phyloP scores from a whole-genome alignment of 2,797 vertebrate species.

The Carduelis carduelis region DNA sequence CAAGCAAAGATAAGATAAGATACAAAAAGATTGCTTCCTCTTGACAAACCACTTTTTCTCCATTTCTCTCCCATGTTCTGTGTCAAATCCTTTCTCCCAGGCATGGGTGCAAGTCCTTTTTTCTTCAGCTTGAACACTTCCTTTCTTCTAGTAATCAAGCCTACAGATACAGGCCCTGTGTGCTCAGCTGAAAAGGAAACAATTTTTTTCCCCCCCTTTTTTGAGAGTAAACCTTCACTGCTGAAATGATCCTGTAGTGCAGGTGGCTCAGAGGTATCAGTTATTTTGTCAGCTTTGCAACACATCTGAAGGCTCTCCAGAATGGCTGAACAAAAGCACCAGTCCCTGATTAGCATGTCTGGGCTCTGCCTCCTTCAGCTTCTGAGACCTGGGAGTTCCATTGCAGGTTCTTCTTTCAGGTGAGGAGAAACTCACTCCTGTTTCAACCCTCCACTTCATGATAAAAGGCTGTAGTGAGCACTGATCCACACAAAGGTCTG shows the following conservation, averaged over 20 bases:
- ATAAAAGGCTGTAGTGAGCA: neutral
- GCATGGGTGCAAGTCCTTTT: neutral
- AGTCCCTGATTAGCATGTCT: neutral
- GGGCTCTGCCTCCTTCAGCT: neutral
- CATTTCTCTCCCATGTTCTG: neutral
- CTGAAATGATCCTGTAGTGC: neutral
- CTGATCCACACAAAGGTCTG: neutral
- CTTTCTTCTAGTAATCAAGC: neutral
- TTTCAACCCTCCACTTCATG: neutral
- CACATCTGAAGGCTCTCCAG: neutral
- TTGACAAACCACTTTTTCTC: neutral
- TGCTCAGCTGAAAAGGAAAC: slow-evolving; percentile 12
- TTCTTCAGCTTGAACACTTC: neutral
- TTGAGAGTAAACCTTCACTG: neutral
- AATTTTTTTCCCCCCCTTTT: neutral
- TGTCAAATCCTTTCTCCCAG: neutral
- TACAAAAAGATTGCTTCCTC: neutral
- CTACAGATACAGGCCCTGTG: neutral
- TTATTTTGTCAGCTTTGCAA: neutral
- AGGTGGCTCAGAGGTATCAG: neutral
- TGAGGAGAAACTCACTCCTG: neutral
- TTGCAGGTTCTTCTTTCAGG: neutral
- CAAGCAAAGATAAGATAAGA: neutral
- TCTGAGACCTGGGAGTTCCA: neutral
- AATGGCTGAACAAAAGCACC: neutral